phyloP scores from a whole-genome alignment of 1,140 invertebrate species.

The Aphidius ervi region DNA sequence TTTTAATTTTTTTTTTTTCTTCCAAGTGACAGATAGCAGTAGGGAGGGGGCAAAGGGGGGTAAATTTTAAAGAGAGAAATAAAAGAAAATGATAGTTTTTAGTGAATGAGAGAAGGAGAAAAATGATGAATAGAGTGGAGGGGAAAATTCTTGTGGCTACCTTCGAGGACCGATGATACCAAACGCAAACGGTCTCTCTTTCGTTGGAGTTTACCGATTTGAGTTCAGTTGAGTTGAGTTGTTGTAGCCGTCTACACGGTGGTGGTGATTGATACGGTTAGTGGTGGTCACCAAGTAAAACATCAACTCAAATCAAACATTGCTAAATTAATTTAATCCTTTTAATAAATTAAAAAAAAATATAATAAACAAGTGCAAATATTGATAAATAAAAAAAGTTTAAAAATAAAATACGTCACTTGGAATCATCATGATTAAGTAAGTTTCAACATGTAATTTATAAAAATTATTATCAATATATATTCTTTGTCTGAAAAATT shows the following conservation, averaged over 20 bases:
- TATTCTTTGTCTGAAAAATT: no score
- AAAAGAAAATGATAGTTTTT: conserved; percentile 7
- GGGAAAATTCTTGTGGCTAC: conserved; percentile 33
- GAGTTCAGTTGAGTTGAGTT: conserved; percentile 22
- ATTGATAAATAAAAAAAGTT: no score
- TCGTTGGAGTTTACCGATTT: conserved; percentile 17
- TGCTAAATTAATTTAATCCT: neutral
- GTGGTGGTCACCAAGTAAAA: no score
- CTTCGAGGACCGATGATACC: conserved; percentile 31
- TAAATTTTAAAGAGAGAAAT: neutral
- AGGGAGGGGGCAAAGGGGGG: conserved; percentile 14
- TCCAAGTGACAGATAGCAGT: no score
- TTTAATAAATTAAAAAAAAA: no score
- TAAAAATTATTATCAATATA: no score
- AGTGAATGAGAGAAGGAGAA: conserved; percentile 16
- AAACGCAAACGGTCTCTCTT: conserved; percentile 23
- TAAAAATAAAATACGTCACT: no score
- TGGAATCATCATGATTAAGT: no score
- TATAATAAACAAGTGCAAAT: no score
- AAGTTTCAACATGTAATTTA: no score
- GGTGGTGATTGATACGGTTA: conserved; percentile 34
- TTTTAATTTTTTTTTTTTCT: neutral
- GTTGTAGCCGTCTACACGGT: conserved; percentile 36
- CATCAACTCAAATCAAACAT: conserved; percentile 12
- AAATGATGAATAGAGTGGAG: conserved; percentile 26